phyloP scores from a whole-genome alignment of 2,888 invertebrate species.

The Caenorhabditis parvicauda region DNA sequence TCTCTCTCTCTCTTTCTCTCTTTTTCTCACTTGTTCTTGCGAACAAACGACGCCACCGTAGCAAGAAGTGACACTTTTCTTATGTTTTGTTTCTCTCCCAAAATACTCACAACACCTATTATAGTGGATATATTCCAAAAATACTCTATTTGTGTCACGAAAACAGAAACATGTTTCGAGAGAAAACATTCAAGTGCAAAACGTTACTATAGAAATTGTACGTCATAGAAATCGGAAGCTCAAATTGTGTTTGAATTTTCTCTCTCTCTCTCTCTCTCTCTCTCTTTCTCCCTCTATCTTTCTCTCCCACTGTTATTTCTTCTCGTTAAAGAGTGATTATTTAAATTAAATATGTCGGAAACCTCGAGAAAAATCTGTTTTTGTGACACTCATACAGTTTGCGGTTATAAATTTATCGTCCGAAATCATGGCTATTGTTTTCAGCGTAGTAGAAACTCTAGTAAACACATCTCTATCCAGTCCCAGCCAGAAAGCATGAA shows the following conservation, averaged over 20 bases:
- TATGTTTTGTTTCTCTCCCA: not conserved
- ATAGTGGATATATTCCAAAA: too few relatives aligned
- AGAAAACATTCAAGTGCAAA: not conserved
- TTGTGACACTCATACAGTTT: conserved; percentile 4
- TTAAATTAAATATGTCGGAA: too few relatives aligned
- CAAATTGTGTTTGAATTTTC: not conserved
- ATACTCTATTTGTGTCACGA: too few relatives aligned
- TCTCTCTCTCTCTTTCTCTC: conserved; percentile 2
- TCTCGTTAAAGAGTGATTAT: too few relatives aligned
- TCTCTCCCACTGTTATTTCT: conserved; percentile 1
- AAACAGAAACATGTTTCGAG: conserved; percentile 4
- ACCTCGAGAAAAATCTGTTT: too few relatives aligned
- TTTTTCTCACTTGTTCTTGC: conserved; percentile 3
- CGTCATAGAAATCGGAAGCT: conserved; percentile 5
- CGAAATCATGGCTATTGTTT: conserved; percentile 21
- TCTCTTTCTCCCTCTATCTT: not conserved
- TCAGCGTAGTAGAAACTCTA: too few relatives aligned
- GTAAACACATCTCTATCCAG: too few relatives aligned
- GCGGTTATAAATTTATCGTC: conserved; percentile 13
- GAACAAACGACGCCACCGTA: conserved; percentile 1
- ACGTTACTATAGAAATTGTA: not conserved
- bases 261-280: not conserved
- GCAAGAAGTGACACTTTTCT: conserved; percentile 12
- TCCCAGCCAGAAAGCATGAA: too few relatives aligned
- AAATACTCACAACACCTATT: conserved; percentile 18